Percentiles rank a stretch among this genome's conserved stretches.
Conservation (phyloP, 1,140 invertebrate genomes). For the Heliconius congener region DNA sequence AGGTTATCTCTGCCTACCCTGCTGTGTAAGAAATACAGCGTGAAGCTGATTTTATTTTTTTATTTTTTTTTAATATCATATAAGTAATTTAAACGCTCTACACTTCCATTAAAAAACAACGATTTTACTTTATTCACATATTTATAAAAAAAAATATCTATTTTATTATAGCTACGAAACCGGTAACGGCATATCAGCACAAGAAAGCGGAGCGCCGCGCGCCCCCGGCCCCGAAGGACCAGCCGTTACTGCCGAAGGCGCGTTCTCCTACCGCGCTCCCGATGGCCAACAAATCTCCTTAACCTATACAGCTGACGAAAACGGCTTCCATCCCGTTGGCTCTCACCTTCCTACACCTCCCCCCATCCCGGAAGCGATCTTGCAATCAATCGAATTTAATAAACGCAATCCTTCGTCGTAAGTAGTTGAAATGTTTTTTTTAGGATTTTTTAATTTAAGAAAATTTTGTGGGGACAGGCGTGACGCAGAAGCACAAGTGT, state of each 20-base stretch:
- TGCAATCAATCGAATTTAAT: slow-evolving; percentile 69
- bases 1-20: too few species aligned
- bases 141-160: neutral
- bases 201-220: slow-evolving; percentile 86
- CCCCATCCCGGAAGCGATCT: slow-evolving; percentile 84
- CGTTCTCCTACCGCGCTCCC: slow-evolving; percentile 88
- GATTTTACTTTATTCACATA: neutral
- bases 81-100: too few species aligned
- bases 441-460: neutral
- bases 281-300: slow-evolving; percentile 87
- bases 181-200: slow-evolving; percentile 85
- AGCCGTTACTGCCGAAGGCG: slow-evolving; percentile 84
- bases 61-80: too few species aligned
- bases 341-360: slow-evolving; percentile 89
- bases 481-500: too few species aligned
- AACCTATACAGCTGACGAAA: slow-evolving; percentile 90
- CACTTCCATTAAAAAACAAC: too few species aligned
- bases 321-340: slow-evolving; percentile 88
- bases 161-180: slow-evolving; percentile 79
- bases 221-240: slow-evolving; percentile 83
- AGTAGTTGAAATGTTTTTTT: slow-evolving; percentile 32
- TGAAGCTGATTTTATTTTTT: too few species aligned
- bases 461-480: too few species aligned
- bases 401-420: slow-evolving; percentile 62
- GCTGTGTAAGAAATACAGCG: too few species aligned